phyloP scores from a whole-genome alignment of 2,113 vertebrate genomes.

The Cebus imitator region DNA sequence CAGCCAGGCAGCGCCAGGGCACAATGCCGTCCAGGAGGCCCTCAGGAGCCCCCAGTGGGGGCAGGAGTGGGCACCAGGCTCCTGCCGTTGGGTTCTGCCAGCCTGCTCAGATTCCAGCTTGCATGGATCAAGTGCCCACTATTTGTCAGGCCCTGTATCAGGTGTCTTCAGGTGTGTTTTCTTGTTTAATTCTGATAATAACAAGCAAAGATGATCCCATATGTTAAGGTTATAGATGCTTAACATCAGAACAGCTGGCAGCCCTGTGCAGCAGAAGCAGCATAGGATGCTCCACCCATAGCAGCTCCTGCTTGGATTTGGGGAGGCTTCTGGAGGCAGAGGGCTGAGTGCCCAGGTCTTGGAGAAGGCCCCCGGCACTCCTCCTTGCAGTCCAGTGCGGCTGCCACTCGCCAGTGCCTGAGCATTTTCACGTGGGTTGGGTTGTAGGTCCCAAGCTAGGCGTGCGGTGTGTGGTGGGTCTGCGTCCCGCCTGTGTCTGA shows the following conservation, averaged over 20 bases:
- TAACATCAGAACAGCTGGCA: background rate
- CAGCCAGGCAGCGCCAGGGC: fast-evolving
- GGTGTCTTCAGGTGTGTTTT: background rate
- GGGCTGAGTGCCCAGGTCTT: too few relatives aligned
- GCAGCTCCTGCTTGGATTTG: background rate
- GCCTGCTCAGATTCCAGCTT: fast-evolving
- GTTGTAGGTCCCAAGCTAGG: fast-evolving
- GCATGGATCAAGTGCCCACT: fast-evolving
- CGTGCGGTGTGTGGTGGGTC: background rate
- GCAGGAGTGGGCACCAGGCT: fast-evolving
- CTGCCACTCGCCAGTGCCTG: background rate
- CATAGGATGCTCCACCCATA: background rate
- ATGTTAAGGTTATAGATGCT: background rate
- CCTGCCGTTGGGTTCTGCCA: fast-evolving
- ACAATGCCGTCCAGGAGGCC: background rate
- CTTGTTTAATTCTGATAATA: background rate
- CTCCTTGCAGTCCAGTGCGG: background rate
- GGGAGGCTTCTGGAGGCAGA: background rate
- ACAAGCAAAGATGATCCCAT: background rate
- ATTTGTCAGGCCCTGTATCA: background rate
- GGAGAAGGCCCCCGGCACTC: fast-evolving
- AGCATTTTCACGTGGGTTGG: fast-evolving
- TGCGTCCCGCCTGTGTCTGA: background rate
- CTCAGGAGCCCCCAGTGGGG: fast-evolving
- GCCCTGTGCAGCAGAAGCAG: background rate